A percentile compares a stretch with the other conserved stretches of the same genome.
Conservation (phyloP, 1,140 invertebrate genomes). For the Drosophila eugracilis region DNA sequence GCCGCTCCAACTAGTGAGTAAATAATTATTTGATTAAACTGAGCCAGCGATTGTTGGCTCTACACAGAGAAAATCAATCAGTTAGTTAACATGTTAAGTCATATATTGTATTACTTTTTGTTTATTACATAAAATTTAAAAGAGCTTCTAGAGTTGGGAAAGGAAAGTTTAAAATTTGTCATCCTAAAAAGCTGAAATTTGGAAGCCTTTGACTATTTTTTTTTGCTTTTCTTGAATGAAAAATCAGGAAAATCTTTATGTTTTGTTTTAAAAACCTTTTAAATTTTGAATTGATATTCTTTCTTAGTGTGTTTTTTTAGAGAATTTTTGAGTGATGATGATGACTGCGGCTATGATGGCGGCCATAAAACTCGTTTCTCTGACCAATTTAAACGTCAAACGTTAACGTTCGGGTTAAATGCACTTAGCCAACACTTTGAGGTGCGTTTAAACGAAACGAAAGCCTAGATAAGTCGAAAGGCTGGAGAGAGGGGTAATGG, state of each 20-base stretch:
- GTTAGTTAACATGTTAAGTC: not conserved
- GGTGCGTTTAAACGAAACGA: slow-evolving; percentile 76
- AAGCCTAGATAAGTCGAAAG: slow-evolving; percentile 67
- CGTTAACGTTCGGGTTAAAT: slow-evolving; percentile 80
- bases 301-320: not conserved
- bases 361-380: slow-evolving; percentile 60
- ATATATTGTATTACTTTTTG: not conserved
- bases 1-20: slow-evolving; percentile 56
- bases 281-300: not conserved
- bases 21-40: slow-evolving; percentile 66
- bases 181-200: no score
- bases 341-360: slow-evolving; percentile 33
- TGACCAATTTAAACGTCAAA: slow-evolving; percentile 78
- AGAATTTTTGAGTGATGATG: slow-evolving; percentile 50
- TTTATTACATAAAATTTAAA: no score
- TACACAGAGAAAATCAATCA: slow-evolving; percentile 7
- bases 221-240: no score
- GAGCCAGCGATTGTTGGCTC: slow-evolving; percentile 16
- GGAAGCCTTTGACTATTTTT: no score
- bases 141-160: no score
- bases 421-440: slow-evolving; percentile 82
- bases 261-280: no score
- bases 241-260: no score
- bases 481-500: not conserved
- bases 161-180: no score